A percentile compares a stretch with the other conserved stretches of the same genome.
Evolutionary conservation across 1,140 invertebrate genomes (phyloP).

Genomic region (Epicauta chinensis): DNA sequence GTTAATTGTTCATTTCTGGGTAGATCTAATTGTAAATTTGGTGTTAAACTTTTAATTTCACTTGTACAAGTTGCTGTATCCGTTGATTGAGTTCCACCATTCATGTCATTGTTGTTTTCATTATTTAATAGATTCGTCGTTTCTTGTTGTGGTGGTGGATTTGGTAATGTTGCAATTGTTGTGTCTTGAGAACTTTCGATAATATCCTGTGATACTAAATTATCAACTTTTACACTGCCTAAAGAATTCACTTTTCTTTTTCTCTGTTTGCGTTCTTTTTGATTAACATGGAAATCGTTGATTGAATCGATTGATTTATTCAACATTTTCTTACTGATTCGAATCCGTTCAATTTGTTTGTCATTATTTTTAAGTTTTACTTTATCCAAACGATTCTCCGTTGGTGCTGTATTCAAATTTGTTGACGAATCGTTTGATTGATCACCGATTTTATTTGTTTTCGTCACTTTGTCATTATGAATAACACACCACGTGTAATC

Average conservation of each 20-base stretch:
- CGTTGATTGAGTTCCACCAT: constrained; percentile 1
- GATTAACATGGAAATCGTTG: not conserved
- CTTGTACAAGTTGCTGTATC: not conserved
- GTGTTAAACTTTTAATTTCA: not conserved
- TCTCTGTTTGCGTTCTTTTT: not conserved
- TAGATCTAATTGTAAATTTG: constrained; percentile 13
- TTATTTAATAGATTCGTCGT: not conserved
- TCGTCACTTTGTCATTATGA: too few species aligned
- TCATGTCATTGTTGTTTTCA: not conserved
- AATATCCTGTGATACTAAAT: constrained; percentile 18
- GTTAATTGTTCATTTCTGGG: constrained; percentile 20
- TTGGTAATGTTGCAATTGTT: not conserved
- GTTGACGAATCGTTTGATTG: too few species aligned
- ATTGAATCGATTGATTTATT: not conserved
- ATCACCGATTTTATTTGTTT: too few species aligned
- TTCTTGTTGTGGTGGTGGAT: not conserved
- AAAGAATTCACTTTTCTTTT: constrained; percentile 17
- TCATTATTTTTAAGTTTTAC: too few species aligned
- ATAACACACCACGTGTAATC: too few species aligned
- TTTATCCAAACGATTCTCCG: too few species aligned
- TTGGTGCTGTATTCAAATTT: too few species aligned
- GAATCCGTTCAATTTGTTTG: constrained; percentile 11
- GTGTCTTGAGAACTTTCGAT: constrained; percentile 10
- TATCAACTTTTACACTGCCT: constrained; percentile 14
- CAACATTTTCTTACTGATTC: not conserved